Evolutionary conservation across 92 coral and sea anemone species (phyloP).

Genomic region (Phenganax subtilis): DNA sequence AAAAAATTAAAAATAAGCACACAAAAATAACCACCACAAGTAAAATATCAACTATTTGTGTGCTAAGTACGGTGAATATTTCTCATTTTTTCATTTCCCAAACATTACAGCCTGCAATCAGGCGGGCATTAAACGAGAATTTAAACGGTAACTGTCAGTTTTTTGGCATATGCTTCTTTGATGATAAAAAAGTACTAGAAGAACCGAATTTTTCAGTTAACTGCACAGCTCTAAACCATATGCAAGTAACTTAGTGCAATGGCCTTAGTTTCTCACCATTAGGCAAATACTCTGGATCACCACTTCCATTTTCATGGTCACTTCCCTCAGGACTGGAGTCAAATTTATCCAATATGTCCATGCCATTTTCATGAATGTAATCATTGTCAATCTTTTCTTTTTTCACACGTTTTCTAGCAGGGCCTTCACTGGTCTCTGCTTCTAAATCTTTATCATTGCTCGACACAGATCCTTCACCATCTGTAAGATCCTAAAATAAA

Average conservation of each 20-base stretch:
- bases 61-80: too few relatives aligned
- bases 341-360: constrained; percentile 46
- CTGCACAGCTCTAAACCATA: background rate
- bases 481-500: constrained; percentile 72
- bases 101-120: too few relatives aligned
- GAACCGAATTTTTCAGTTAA: too few relatives aligned
- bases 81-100: too few relatives aligned
- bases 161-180: too few relatives aligned
- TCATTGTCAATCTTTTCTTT: constrained; percentile 73
- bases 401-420: constrained; percentile 58
- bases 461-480: constrained; percentile 93
- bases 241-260: background rate
- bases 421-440: constrained; percentile 34
- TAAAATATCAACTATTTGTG: too few relatives aligned
- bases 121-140: too few relatives aligned
- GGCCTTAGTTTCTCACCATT: constrained; percentile 13
- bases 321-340: constrained; percentile 30
- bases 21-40: too few relatives aligned
- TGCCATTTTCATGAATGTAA: constrained; percentile 74
- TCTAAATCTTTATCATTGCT: constrained; percentile 96
- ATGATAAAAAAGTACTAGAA: too few relatives aligned
- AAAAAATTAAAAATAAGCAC: too few relatives aligned
- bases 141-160: too few relatives aligned
- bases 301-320: background rate
- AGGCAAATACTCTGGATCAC: constrained; percentile 15